Conservation (phyloP, 1,140 invertebrate species). For the Psix sp. region DNA sequence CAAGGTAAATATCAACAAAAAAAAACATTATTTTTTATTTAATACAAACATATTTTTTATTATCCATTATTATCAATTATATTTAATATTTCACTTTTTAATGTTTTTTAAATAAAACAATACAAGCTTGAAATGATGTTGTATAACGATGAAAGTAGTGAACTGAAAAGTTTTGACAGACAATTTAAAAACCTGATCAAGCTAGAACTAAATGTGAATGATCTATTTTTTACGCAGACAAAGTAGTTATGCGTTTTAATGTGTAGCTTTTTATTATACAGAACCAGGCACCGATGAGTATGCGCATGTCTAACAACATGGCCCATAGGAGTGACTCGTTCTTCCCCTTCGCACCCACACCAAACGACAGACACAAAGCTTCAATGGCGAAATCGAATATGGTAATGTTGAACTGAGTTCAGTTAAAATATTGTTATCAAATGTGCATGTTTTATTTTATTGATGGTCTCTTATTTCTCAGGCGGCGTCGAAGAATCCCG, state of each 20-base stretch:
- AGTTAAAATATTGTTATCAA: slow-evolving; percentile 12
- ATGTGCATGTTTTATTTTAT: not conserved
- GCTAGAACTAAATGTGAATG: not conserved
- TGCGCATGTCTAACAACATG: not conserved
- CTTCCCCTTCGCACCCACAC: slow-evolving; percentile 1
- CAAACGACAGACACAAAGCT: not conserved
- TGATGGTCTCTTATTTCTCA: slow-evolving; percentile 56
- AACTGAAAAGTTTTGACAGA: slow-evolving; percentile 68
- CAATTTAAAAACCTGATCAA: slow-evolving; percentile 38
- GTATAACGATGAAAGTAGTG: slow-evolving; percentile 74
- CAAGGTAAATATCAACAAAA: slow-evolving; percentile 53
- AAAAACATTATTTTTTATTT: slow-evolving; percentile 6
- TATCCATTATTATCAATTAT: too few species aligned
- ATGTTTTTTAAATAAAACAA: too few species aligned
- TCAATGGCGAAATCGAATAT: slow-evolving; percentile 7
- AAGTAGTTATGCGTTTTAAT: too few species aligned
- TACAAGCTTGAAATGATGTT: slow-evolving; percentile 59
- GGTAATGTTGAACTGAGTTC: slow-evolving; percentile 11
- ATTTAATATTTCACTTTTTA: too few species aligned
- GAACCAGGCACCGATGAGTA: not conserved
- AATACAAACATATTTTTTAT: too few species aligned
- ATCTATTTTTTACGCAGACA: too few species aligned
- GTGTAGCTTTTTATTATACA: not conserved
- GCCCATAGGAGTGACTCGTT: slow-evolving; percentile 13
- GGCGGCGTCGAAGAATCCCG: slow-evolving; percentile 74